phyloP scores from a whole-genome alignment of 2,888 invertebrate genomes.

The Aspidiotus rigidus region DNA sequence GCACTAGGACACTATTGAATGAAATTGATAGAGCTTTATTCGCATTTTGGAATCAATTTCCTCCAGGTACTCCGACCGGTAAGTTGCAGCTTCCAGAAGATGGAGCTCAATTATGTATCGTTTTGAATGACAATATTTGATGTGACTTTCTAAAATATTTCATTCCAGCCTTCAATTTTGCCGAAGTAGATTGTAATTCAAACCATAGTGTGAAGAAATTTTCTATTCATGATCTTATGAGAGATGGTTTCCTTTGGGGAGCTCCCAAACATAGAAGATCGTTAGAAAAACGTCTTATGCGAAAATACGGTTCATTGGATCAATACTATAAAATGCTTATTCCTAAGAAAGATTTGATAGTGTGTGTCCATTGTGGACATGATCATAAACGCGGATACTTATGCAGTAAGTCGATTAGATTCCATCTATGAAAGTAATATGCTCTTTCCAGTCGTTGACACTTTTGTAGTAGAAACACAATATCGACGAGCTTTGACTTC shows the following conservation, averaged over 20 bases:
- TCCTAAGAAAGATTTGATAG: constrained; percentile 63
- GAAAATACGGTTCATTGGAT: constrained; percentile 62
- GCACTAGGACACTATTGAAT: constrained; percentile 42
- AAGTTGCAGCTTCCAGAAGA: background rate
- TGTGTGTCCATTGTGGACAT: constrained; percentile 75
- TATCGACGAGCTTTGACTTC: no score
- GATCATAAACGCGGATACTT: constrained; percentile 67
- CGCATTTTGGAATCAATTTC: constrained; percentile 43
- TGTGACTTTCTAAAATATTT: background rate
- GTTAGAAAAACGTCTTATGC: constrained; percentile 60
- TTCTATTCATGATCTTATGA: constrained; percentile 42
- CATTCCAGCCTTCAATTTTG: constrained; percentile 13
- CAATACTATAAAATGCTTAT: constrained; percentile 60
- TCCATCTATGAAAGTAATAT: background rate
- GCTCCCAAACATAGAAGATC: constrained; percentile 71
- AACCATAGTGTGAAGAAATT: background rate
- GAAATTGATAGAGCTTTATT: constrained; percentile 45
- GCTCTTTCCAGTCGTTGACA: background rate
- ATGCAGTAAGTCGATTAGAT: constrained; percentile 60
- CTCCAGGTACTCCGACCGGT: constrained; percentile 45
- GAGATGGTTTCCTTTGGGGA: constrained; percentile 64
- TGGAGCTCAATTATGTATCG: background rate
- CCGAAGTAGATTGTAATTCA: constrained; percentile 4
- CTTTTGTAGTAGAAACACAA: background rate
- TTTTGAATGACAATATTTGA: background rate